A percentile compares a stretch with the other conserved stretches of the same genome.
phyloP scores from a whole-genome alignment of 2,113 vertebrate species.

The Clarias gariepinus region DNA sequence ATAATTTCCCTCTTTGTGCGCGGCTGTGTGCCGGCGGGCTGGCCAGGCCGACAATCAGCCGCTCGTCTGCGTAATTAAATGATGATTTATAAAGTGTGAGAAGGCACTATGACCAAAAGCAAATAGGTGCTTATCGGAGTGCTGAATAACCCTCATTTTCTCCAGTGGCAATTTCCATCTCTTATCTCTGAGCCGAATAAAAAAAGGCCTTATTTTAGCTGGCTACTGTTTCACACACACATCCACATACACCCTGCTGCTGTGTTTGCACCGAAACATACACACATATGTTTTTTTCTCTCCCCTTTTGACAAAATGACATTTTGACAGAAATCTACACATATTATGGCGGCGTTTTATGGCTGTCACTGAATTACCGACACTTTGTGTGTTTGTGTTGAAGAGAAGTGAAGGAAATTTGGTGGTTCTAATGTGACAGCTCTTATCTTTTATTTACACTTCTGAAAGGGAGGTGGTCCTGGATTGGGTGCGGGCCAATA shows the following conservation, averaged over 20 bases:
- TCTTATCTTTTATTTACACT: constrained; percentile 31
- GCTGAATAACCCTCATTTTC: constrained; percentile 86
- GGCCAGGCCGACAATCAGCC: constrained; percentile 85
- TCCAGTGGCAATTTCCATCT: constrained; percentile 84
- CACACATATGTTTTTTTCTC: constrained; percentile 29
- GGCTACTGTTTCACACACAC: constrained; percentile 39
- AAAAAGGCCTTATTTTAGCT: constrained; percentile 66
- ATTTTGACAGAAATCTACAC: constrained; percentile 47
- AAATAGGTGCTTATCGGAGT: constrained; percentile 87
- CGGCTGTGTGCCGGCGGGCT: constrained; percentile 66
- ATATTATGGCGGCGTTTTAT: constrained; percentile 32
- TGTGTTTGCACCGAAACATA: constrained; percentile 45
- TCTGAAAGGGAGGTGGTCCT: not conserved
- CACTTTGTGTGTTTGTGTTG: constrained; percentile 33
- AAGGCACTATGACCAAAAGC: constrained; percentile 85
- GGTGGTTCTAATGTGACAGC: constrained; percentile 25
- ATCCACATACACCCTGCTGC: constrained; percentile 36
- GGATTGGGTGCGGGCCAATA: not conserved
- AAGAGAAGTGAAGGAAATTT: not conserved
- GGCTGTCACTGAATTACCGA: not conserved
- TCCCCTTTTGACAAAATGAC: constrained; percentile 53
- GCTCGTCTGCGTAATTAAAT: constrained; percentile 90
- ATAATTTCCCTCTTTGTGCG: constrained; percentile 70
- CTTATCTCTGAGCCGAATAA: constrained; percentile 77
- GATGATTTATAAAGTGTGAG: constrained; percentile 92